phyloP scores from a whole-genome alignment of 2,797 vertebrate species.

The Australoheros facetus region DNA sequence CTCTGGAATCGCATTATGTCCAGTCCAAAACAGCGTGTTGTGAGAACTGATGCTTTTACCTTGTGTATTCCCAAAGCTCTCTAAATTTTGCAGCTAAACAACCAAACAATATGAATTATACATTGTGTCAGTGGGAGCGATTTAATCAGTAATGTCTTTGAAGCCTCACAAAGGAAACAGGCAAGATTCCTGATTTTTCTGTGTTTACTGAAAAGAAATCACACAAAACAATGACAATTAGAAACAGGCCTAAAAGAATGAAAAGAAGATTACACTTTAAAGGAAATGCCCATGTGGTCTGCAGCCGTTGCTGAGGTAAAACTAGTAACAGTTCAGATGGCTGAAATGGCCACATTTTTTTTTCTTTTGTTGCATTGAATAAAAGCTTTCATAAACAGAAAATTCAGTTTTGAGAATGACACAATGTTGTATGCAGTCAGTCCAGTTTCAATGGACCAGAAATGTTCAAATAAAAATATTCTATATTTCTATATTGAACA shows the following conservation, averaged over 20 bases:
- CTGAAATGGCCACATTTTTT: conserved; percentile 6
- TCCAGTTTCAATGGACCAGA: conserved; percentile 1
- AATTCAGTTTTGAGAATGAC: background rate
- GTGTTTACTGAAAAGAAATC: conserved; percentile 62
- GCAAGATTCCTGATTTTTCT: background rate
- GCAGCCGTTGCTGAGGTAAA: conserved; percentile 34
- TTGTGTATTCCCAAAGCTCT: background rate
- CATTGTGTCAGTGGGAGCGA: background rate
- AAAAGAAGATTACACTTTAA: conserved; percentile 33
- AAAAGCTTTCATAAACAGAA: conserved; percentile 5
- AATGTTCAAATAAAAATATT: conserved; percentile 11
- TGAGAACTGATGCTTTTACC: background rate
- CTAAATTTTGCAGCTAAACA: conserved; percentile 18
- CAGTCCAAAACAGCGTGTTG: background rate
- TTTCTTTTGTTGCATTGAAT: conserved; percentile 10
- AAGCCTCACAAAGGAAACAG: conserved; percentile 31
- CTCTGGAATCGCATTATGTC: background rate
- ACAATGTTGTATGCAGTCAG: background rate
- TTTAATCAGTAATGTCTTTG: background rate
- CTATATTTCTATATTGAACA: background rate
- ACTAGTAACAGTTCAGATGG: conserved; percentile 26
- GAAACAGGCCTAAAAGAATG: conserved; percentile 38
- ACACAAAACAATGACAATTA: conserved; percentile 50
- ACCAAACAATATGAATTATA: conserved; percentile 1
- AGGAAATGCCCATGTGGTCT: conserved; percentile 44